A percentile compares a stretch with the other conserved stretches of the same genome.
phyloP scores from a whole-genome alignment of 2,113 vertebrate species.

The Limanda limanda region DNA sequence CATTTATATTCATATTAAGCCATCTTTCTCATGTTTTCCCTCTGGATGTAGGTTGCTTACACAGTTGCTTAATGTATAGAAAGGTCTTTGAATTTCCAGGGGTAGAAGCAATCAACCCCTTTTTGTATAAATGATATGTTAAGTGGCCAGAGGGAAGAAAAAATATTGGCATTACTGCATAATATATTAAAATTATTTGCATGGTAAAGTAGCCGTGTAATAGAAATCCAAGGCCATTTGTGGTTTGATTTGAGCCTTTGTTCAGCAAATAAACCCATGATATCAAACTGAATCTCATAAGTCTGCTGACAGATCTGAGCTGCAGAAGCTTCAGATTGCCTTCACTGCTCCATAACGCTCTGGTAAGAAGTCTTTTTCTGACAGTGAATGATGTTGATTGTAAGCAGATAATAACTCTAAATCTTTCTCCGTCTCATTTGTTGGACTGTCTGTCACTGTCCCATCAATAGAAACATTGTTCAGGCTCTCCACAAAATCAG shows the following conservation, averaged over 20 bases:
- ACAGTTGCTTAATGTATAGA: no score
- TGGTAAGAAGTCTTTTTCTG: conserved; percentile 13
- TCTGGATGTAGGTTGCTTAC: no score
- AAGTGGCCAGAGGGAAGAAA: background rate
- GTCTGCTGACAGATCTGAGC: background rate
- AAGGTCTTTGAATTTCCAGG: no score
- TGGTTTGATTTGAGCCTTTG: background rate
- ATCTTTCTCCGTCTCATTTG: conserved; percentile 47
- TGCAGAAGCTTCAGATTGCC: background rate
- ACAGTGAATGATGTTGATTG: conserved; percentile 58
- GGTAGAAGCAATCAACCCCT: background rate
- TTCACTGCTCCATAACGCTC: background rate
- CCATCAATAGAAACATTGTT: conserved; percentile 70
- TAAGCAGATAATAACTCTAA: conserved; percentile 41
- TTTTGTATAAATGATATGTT: background rate
- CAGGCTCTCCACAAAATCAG: conserved; percentile 32
- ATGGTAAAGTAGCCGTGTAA: background rate
- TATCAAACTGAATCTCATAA: background rate
- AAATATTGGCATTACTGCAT: background rate
- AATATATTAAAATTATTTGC: background rate
- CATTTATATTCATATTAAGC: no score
- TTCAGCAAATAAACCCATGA: background rate
- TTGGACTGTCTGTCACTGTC: conserved; percentile 32
- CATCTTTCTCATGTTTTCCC: no score
- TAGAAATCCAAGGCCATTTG: background rate